Base-by-base conservation (phyloP, 2,113 vertebrate species). In the Machaerirhynchus nigripectus region DNA sequence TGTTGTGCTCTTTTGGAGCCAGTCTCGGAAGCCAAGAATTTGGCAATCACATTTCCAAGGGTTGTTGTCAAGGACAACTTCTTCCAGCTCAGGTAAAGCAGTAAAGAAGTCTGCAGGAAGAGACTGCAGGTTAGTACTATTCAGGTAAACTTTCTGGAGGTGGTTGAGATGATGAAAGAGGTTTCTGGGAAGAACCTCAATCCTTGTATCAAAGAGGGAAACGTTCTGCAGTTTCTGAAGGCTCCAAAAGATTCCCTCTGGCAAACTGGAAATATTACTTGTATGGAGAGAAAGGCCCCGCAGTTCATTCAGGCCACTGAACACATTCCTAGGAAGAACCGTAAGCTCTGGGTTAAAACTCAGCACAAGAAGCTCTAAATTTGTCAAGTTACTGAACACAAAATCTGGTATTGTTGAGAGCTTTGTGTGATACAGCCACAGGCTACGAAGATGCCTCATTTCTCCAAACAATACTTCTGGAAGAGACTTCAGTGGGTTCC, bases 401-500 rank as follows among this genome's bases (percentile, higher is more conserved):
- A 98, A 98, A 84, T 97, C 97, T 15, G 99, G 99, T 84, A 99
- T 92, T 28, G 98, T 98, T 73, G 84, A 96, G 84, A 99, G 98
- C 57, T 96, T 97, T 15, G 99, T 99, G 37, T 53, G 3, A 91
- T 97, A 98, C 55, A 99, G 92, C 97, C 98, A 98, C 39, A 99
- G 97, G 35, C 97, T 97, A 59, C 20, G 85, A 33, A 99, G 98
- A 31, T 96, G 91, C 9, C 96, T 98, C 98, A 98, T 98, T 93
- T 98, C 95, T 44, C 99, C 99, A 96, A 99, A 99, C n/a, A 99
- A 69, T 42, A 98, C 90, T 31, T 96, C 95, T 7, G 99, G 99
- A 44, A 99, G 97, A 67, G 90, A 96, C 44, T 96, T 61, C 22
- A 99, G 93, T 1, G 99, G 99, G 92, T 99, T 99, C 7, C 97